Conservation (phyloP, 2,888 invertebrate species). For the Odiellus spinosus region DNA sequence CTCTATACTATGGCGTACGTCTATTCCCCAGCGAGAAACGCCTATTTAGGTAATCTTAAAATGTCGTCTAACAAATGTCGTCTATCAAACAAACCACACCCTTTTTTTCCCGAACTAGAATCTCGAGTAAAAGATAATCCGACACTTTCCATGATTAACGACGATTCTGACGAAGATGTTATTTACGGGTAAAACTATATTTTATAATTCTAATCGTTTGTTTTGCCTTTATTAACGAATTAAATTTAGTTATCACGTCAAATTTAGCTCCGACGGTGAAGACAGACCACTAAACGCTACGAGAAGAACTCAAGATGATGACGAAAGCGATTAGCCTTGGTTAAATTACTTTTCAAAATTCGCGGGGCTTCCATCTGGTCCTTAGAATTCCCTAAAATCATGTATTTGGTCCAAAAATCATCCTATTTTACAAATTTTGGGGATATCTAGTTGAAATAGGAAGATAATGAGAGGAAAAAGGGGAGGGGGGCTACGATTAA, state of each 20-base stretch:
- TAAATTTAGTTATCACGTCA: not conserved
- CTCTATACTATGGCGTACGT: conserved; percentile 85
- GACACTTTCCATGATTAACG: conserved; percentile 94
- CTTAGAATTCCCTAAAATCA: too few species aligned
- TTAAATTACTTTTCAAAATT: too few species aligned
- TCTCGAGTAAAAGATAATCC: conserved; percentile 89
- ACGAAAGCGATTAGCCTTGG: conserved; percentile 19
- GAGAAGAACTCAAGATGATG: conserved; percentile 17
- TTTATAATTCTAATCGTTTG: not conserved
- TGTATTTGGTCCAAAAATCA: too few species aligned
- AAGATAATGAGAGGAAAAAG: too few species aligned
- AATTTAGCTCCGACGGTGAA: conserved; percentile 19
- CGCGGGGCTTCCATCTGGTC: too few species aligned
- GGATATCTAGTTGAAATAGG: too few species aligned
- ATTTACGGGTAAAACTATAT: conserved; percentile 51
- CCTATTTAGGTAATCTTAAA: conserved; percentile 53
- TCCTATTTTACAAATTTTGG: too few species aligned
- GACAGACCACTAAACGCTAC: conserved; percentile 17
- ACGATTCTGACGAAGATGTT: conserved; percentile 93
- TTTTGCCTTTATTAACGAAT: not conserved
- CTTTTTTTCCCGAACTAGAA: too few species aligned
- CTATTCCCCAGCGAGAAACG: conserved; percentile 68
- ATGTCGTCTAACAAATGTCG: too few species aligned
- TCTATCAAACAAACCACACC: too few species aligned
- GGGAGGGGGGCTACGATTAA: too few species aligned